phyloP scores from a whole-genome alignment of 2,113 vertebrate species.

The Ivindomyrus marchei region DNA sequence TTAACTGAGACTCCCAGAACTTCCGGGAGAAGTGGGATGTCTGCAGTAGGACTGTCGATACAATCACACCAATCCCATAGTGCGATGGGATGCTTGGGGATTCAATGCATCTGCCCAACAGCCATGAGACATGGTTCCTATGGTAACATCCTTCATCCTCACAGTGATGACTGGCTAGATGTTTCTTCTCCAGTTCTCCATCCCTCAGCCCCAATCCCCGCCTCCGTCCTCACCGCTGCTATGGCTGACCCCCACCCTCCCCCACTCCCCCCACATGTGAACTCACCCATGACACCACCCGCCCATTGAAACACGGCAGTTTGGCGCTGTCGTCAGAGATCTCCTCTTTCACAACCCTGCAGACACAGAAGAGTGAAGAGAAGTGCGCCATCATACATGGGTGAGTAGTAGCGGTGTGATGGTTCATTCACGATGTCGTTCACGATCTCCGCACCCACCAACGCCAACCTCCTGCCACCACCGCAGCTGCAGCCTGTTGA shows the following conservation, averaged over 20 bases:
- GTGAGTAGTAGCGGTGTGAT: fast-evolving
- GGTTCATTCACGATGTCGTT: neutral
- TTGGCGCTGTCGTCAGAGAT: conserved; percentile 90
- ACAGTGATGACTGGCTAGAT: neutral
- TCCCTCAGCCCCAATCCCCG: neutral
- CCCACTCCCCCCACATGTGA: neutral
- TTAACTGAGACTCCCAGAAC: too few relatives aligned
- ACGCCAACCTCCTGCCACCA: neutral
- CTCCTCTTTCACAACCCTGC: conserved; percentile 96
- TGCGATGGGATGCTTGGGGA: neutral
- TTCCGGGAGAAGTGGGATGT: too few relatives aligned
- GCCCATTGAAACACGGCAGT: conserved; percentile 95
- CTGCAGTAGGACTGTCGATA: too few relatives aligned
- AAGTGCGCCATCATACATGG: neutral
- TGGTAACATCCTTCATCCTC: neutral
- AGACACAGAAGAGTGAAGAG: conserved; percentile 13
- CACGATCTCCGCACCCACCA: neutral
- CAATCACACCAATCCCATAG: neutral
- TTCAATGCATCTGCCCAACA: neutral
- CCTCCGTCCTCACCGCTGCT: neutral
- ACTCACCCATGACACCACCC: conserved; percentile 97
- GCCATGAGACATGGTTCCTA: neutral
- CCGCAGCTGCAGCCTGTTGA: neutral
- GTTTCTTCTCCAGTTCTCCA: neutral
- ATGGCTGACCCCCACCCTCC: too few relatives aligned